Base-by-base conservation (phyloP, 2,888 invertebrate genomes). In the Drosophila mettleri region DNA sequence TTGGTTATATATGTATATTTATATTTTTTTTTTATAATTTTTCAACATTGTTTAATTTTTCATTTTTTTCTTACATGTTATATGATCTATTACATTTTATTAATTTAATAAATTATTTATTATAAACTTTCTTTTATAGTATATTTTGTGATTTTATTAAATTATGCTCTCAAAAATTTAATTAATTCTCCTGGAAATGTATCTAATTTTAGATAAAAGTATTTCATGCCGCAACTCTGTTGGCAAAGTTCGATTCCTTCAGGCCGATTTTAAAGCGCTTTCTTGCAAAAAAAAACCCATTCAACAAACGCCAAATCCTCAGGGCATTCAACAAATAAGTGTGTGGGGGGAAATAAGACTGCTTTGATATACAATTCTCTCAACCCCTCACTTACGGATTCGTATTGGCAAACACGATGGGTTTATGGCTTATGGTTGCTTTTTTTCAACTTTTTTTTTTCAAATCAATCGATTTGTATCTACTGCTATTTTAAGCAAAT, bases 381-480 rank as follows among this genome's bases (percentile, higher is more conserved):
- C 5, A 6, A 0, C 22, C 24, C 14, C 10, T 8, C 36, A 22
- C 16, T 52, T 46, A 1, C 2, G 31, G 16, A 8, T 12, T 38
- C 7, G 48, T 33, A 22, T 33, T 9, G 33, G 31, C 14, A 14
- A 31, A 48, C 20, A 20, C 5, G 31, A 33, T 33, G 18, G 31
- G 48, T 8, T 36, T 24, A 12, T 24, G 24, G 34, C 22, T 36
- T 36, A 34, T 24, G 29, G 6, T 18, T 31, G 14, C 24, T 2
- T 36, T 4, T 29, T 20, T 39, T 22, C 20, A 10, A 6, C 8
- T 41, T 31, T 36, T 51, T 18, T n/a, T 52, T 16, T 24, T 27
- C 33, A 45, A 51, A 54, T 69, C 49, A 54, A 69, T 69, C 45
- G 69, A 54, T 61, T 58, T 29, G 20, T 34, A n/a, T 20, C 43